Percentiles rank a stretch among this genome's conserved stretches.
Conservation (phyloP, 1,140 invertebrate species). For the Dreissena polymorpha region DNA sequence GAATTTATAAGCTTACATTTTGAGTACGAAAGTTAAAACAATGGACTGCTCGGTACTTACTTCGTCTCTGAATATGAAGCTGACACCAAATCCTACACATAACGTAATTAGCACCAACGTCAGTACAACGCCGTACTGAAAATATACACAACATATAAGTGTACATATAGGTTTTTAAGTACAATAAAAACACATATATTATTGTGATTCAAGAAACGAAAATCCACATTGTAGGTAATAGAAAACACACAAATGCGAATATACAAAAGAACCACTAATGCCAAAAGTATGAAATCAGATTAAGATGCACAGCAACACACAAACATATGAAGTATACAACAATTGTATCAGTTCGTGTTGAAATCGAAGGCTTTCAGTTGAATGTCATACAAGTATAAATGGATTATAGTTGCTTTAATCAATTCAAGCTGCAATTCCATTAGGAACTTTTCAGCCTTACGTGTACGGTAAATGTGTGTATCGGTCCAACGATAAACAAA, state of each 20-base stretch:
- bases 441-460: too few relatives aligned
- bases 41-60: conserved; percentile 53
- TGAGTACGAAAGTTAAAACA: too few relatives aligned
- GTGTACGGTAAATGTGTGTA: too few relatives aligned
- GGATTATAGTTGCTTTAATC: not conserved
- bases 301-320: too few relatives aligned
- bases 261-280: too few relatives aligned
- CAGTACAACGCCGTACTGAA: conserved; percentile 74
- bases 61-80: conserved; percentile 66
- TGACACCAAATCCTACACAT: conserved; percentile 63
- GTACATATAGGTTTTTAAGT: not conserved
- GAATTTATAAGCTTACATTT: too few relatives aligned
- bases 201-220: not conserved
- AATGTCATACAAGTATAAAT: too few relatives aligned
- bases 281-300: too few relatives aligned
- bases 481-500: too few relatives aligned
- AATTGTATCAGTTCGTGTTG: too few relatives aligned
- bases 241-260: not conserved
- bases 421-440: not conserved
- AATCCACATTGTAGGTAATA: not conserved
- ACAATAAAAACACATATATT: not conserved
- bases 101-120: conserved; percentile 70
- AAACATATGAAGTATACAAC: too few relatives aligned
- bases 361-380: too few relatives aligned
- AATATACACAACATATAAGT: conserved; percentile 23